phyloP scores from a whole-genome alignment of 2,888 invertebrate genomes.

The Didymodactylos carnosus region DNA sequence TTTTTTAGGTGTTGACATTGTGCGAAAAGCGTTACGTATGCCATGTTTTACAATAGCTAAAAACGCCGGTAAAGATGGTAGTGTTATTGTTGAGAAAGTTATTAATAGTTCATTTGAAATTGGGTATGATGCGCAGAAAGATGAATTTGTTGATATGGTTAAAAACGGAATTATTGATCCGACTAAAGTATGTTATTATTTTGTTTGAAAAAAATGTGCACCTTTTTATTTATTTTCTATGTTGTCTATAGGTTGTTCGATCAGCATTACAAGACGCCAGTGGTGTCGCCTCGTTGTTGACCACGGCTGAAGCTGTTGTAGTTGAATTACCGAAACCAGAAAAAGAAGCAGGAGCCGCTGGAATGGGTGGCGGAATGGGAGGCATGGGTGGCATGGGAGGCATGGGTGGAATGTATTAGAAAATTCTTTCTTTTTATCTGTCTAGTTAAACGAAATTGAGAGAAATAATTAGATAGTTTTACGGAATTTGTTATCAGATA shows the following conservation, averaged over 20 bases:
- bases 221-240: background rate
- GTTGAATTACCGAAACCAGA: constrained; percentile 81
- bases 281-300: constrained; percentile 75
- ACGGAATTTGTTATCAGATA: too few relatives aligned
- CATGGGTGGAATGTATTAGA: constrained; percentile 28
- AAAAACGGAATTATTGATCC: constrained; percentile 85
- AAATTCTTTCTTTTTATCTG: too few relatives aligned
- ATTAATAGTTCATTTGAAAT: constrained; percentile 36
- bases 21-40: constrained; percentile 62
- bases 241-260: constrained; percentile 53
- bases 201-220: background rate
- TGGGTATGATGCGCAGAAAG: constrained; percentile 73
- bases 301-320: constrained; percentile 86
- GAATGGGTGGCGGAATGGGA: constrained; percentile 41
- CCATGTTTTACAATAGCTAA: constrained; percentile 72
- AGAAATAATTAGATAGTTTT: too few relatives aligned
- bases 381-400: constrained; percentile 50
- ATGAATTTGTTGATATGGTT: constrained; percentile 73
- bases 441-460: too few relatives aligned
- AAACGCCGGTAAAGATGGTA: constrained; percentile 77
- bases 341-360: constrained; percentile 23
- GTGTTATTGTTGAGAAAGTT: constrained; percentile 75
- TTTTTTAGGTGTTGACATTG: constrained; percentile 48
- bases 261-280: constrained; percentile 79
- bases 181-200: constrained; percentile 45